Evolutionary conservation across 2,797 vertebrate species (phyloP).

Genomic region (Falco concolor): DNA sequence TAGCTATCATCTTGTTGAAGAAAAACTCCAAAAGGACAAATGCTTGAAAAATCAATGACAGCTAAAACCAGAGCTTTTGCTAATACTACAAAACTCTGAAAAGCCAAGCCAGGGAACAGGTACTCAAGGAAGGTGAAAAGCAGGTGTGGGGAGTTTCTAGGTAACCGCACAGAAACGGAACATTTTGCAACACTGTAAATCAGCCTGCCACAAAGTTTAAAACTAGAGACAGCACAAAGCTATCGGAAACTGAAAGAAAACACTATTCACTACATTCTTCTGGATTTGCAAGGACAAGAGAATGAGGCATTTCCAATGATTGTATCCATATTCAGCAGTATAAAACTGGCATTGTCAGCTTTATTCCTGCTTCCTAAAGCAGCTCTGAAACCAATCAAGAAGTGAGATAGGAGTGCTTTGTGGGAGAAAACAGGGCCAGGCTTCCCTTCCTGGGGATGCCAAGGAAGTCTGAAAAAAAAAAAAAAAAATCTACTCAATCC

Average conservation of each 20-base stretch:
- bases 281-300: not conserved
- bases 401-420: not conserved
- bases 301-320: not conserved
- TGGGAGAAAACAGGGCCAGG: not conserved
- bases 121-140: not conserved
- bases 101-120: not conserved
- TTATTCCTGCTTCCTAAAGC: not conserved
- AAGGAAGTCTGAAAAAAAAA: not conserved
- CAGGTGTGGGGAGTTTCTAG: not conserved
- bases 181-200: not conserved
- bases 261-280: not conserved
- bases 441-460: not conserved
- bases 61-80: not conserved
- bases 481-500: not conserved
- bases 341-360: not conserved
- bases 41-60: not conserved
- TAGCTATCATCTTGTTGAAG: not conserved
- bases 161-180: not conserved
- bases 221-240: not conserved
- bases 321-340: not conserved
- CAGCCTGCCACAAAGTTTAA: not conserved
- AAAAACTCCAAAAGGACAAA: not conserved
- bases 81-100: not conserved
- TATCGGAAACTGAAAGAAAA: not conserved
- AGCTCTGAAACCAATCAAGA: not conserved